Base-by-base conservation (phyloP, 2,888 invertebrate species). In the Taphrorychus bicolor region DNA sequence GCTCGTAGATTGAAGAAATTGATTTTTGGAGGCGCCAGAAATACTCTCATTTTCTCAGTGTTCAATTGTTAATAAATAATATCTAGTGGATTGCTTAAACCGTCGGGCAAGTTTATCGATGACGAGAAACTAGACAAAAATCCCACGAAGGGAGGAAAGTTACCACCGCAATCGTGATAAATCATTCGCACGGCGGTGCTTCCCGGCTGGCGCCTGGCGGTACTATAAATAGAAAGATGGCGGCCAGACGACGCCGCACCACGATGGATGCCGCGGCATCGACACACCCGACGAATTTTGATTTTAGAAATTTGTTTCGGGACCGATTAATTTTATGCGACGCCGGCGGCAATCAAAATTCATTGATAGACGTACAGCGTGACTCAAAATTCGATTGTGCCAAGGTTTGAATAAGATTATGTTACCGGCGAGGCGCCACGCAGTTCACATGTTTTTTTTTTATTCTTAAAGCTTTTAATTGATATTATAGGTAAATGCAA, bases 171-270 rank as follows among this genome's bases (percentile, higher is more conserved):
- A 57, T 53, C 58, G 61, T 62, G 58, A 62, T 67, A 66, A 60
- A 62, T 62, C 67, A 61, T 42, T 23, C 57, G 23, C 51, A 59
- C 59, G 65, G 21, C 63, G 48, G 63, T 59, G 68, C 54, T 69
- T 69, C 64, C 69, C 59, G 69, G 58, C 69, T 69, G 69, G 69
- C 69, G 69, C 69, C 69, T 69, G 48, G 65, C 62, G 57, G 24
- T 59, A 32, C 69, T 69, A 69, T 61, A 69, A 66, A 66, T 69
- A 69, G 69, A 59, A 62, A 63, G 58, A 65, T 69, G 65, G 69
- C 69, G 69, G 66, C 69, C 69, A 69, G 69, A 69, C 69, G 69
- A 69, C 69, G 69, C 69, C 69, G 61, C 57, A 53, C 56, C 68
- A 63, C 68, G 59, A 63, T 63, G 67, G 62, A 67, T 58, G 67